Percentiles rank a stretch among this genome's conserved stretches.
These are phyloP conservation scores for Drosophila nebulosa DNA, from an alignment of 1,140 invertebrate genomes.

Conservation along the genomic window DNA sequence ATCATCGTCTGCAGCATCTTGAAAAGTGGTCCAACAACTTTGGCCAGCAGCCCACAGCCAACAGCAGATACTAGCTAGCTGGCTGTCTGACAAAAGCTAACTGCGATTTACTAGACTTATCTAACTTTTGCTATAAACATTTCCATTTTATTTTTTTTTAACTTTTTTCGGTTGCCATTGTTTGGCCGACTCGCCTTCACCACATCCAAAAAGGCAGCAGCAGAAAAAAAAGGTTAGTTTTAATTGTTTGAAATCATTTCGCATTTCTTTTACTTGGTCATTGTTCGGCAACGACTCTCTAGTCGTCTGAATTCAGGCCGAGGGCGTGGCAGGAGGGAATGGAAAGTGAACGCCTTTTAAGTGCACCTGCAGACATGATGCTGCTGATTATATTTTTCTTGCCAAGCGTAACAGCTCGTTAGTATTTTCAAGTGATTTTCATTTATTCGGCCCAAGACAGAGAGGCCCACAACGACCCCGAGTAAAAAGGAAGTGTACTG, in stretches of 20 bases:
- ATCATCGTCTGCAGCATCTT: constrained; percentile 5
- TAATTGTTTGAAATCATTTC: constrained; percentile 61
- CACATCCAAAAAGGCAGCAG: constrained; percentile 14
- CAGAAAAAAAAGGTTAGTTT: constrained; percentile 64
- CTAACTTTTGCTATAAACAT: constrained; percentile 6
- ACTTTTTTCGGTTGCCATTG: constrained; percentile 37
- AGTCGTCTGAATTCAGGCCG: neutral
- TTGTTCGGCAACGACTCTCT: constrained; percentile 38
- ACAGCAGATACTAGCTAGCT: neutral
- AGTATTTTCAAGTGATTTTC: constrained; percentile 79
- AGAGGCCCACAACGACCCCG: constrained; percentile 24
- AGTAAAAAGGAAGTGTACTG: constrained; percentile 63
- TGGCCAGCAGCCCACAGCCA: neutral
- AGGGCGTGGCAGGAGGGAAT: constrained; percentile 31
- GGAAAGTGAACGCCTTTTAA: constrained; percentile 79
- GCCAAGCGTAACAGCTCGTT: constrained; percentile 77
- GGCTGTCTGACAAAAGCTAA: constrained; percentile 49
- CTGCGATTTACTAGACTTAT: constrained; percentile 16
- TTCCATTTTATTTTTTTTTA: neutral
- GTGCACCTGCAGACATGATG: constrained; percentile 79
- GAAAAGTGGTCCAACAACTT: constrained; percentile 56
- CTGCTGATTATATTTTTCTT: constrained; percentile 79
- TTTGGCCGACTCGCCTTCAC: constrained; percentile 27
- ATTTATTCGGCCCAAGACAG: constrained; percentile 52
- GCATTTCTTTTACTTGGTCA: constrained; percentile 23